Base-by-base conservation (phyloP, 2,113 vertebrate genomes). In the Clarias batrachus region DNA sequence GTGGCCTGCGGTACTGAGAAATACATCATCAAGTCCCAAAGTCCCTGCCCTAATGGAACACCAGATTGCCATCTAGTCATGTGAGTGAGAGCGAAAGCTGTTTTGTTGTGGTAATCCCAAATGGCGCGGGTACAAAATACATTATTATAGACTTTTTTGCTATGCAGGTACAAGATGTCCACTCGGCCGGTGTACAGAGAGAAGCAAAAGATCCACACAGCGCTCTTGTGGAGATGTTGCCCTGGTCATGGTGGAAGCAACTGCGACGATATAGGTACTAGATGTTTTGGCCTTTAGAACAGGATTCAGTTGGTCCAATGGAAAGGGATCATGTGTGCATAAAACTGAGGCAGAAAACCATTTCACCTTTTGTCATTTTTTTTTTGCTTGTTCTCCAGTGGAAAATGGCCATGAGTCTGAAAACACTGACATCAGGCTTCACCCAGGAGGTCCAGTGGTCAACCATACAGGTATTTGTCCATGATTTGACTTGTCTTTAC, bases 151-250 rank as follows among this genome's bases (percentile, higher is more conserved):
- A 21, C 60, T n/a, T 83, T 63, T 30, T 85, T 57, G 83, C 33
- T 73, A 77, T 80, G 11, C 89, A 98, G 97, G 96, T 97, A 98
- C 91, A 96, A 95, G 10, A 52, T 95, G 76, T 93, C 95, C 41
- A 93, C 92, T 41, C 96, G 95, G 84, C 97, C 96, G 0, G 81
- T 96, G 63, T 98, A 97, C 91, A 95, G 92, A 84, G 91, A 96
- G 88, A 94, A 94, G 91, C 93, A 96, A 91, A 95, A 94, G 90
- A 92, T 95, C 41, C 0, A 94, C 83, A 94, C 93, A 2, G 89
- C 93, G 9, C 88, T 97, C 87, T 92, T 94, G 79, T 98, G 97
- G 97, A 94, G 93, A 84, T 99, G 98, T 91, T 99, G 97, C 85
- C 95, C 95, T 0, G 98, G 97, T 78, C 95, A 96, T 82, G 62